Evolutionary conservation across 2,888 invertebrate species (phyloP).

Genomic region (Pilophorus perplexus): DNA sequence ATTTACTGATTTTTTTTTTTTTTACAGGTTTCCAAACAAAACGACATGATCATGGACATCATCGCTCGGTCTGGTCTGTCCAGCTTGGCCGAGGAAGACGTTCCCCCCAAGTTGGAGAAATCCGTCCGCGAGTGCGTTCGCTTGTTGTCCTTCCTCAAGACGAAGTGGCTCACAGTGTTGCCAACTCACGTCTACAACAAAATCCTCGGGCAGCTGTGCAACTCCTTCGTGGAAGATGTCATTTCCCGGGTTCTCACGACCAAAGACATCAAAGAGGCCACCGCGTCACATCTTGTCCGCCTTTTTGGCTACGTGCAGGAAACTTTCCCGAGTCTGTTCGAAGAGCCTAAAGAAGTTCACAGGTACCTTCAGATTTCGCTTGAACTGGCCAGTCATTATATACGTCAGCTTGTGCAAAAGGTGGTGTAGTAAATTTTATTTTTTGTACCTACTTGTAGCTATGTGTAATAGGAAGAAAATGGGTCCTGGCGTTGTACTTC

Average conservation of each 20-base stretch:
- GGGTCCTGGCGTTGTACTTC: constrained; percentile 91
- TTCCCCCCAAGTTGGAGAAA: constrained; percentile 65
- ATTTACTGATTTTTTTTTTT: no score
- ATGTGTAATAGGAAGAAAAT: no score
- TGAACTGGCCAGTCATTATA: no score
- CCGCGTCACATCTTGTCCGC: constrained; percentile 19
- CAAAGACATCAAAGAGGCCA: constrained; percentile 29
- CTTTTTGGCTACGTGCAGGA: constrained; percentile 24
- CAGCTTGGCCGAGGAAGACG: constrained; percentile 53
- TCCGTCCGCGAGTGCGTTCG: constrained; percentile 79
- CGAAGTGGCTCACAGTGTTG: constrained; percentile 84
- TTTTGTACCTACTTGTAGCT: no score
- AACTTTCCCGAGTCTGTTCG: constrained; percentile 16
- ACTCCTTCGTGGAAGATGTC: constrained; percentile 25
- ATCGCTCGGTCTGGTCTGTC: constrained; percentile 7
- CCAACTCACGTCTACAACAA: constrained; percentile 73
- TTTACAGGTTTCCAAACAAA: constrained; percentile 30
- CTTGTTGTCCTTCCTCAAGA: constrained; percentile 77
- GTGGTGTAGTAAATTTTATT: no score
- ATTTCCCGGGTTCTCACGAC: constrained; percentile 8
- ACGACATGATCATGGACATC: constrained; percentile 14
- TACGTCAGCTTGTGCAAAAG: no score
- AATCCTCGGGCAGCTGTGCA: constrained; percentile 58
- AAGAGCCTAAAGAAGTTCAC: constrained; percentile 29
- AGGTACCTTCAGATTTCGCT: no score